phyloP scores from a whole-genome alignment of 2,797 vertebrate species.

The Adrianichthys oophorus region DNA sequence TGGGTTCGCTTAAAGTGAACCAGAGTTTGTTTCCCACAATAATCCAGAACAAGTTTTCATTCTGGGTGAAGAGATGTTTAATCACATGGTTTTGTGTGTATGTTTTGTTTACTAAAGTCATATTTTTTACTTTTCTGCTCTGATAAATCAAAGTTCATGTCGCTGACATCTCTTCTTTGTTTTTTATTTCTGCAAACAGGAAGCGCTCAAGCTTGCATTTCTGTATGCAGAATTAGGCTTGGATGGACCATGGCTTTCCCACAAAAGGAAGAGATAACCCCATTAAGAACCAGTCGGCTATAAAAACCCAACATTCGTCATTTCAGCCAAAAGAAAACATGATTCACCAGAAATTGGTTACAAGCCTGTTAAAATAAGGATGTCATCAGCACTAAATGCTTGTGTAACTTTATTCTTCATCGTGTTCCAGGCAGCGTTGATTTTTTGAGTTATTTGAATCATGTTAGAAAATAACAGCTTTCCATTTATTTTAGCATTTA shows the following conservation, averaged over 20 bases:
- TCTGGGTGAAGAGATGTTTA: too few species aligned
- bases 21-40: too few species aligned
- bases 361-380: slow-evolving; percentile 4
- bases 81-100: too few species aligned
- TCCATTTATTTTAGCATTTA: slow-evolving; percentile 72
- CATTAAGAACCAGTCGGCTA: background rate
- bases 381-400: background rate
- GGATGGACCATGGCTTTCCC: slow-evolving; percentile 30
- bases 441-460: background rate
- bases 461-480: background rate
- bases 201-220: slow-evolving; percentile 87
- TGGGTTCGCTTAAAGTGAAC: too few species aligned
- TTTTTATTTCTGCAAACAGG: slow-evolving; percentile 72
- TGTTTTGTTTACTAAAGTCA: too few species aligned
- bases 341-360: background rate
- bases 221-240: slow-evolving; percentile 85
- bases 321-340: background rate
- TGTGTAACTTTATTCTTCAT: slow-evolving; percentile 25
- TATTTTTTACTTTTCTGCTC: background rate
- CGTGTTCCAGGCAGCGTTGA: slow-evolving; percentile 5
- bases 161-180: background rate
- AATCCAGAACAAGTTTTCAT: too few species aligned
- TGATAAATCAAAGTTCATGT: background rate
- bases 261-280: slow-evolving; percentile 41
- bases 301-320: background rate